A percentile compares a stretch with the other conserved stretches of the same genome.
Conservation (phyloP, 2,797 vertebrate genomes). For the Rhinoraja longicauda region DNA sequence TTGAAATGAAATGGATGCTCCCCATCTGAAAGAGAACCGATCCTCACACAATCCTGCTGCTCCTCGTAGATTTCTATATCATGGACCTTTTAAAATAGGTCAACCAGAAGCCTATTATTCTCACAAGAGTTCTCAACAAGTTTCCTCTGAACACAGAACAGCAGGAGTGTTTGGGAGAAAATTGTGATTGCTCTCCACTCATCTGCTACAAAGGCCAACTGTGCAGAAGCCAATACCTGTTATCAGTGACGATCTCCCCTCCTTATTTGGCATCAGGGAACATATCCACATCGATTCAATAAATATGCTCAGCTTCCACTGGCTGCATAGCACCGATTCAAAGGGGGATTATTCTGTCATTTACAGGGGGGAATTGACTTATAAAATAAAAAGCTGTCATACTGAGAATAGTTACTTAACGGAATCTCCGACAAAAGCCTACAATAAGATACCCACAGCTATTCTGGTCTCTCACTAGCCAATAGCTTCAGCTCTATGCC, state of each 20-base stretch:
- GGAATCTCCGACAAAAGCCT: background rate
- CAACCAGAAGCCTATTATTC: background rate
- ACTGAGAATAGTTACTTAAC: background rate
- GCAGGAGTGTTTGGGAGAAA: background rate
- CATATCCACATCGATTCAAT: background rate
- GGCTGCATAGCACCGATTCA: background rate
- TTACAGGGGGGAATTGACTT: background rate
- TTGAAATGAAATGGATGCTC: background rate
- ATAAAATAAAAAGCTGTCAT: background rate
- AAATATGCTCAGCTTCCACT: background rate
- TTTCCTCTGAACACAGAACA: background rate
- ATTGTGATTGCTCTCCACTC: background rate
- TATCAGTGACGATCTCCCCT: background rate
- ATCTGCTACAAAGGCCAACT: background rate
- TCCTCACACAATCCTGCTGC: background rate
- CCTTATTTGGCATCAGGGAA: background rate
- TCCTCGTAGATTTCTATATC: background rate
- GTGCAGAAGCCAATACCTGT: background rate
- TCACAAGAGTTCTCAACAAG: background rate
- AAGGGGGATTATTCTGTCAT: background rate
- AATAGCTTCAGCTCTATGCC: background rate
- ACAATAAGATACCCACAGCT: background rate
- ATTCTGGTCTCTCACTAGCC: background rate
- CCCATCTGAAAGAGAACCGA: background rate
- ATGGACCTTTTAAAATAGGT: background rate